These are phyloP conservation scores for Bambusicola thoracicus DNA, from an alignment of 2,113 vertebrate genomes.

Conservation along the genomic window DNA sequence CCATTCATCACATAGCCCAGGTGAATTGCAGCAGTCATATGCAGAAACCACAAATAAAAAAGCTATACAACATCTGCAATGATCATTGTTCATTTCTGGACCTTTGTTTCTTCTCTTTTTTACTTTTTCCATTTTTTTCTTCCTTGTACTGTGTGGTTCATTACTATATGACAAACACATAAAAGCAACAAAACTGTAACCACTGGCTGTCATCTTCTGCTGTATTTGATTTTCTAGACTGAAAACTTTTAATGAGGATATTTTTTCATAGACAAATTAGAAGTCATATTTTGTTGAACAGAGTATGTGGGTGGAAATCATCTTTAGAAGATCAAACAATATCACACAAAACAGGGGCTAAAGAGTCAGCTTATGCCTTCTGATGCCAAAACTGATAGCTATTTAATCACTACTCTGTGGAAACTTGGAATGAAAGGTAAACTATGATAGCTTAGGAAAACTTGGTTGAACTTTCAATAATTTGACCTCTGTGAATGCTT, in stretches of 20 bases:
- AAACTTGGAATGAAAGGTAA: conserved; percentile 44
- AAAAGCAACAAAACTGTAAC: not conserved
- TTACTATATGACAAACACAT: conserved; percentile 44
- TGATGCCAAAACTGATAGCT: conserved; percentile 11
- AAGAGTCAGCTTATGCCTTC: conserved; percentile 29
- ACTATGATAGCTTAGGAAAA: conserved; percentile 66
- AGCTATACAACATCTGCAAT: not conserved
- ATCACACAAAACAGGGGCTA: conserved; percentile 36
- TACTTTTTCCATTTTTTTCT: not conserved
- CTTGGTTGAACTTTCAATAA: conserved; percentile 65
- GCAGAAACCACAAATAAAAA: not conserved
- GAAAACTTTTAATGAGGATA: conserved; percentile 61
- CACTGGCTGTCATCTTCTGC: not conserved
- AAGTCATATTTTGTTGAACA: conserved; percentile 14
- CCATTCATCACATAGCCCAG: conserved; percentile 33
- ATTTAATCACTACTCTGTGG: conserved; percentile 38
- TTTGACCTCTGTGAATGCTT: conserved; percentile 60
- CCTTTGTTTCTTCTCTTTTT: not conserved
- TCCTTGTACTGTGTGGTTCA: not conserved
- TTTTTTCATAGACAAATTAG: conserved; percentile 8
- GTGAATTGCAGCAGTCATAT: conserved; percentile 5
- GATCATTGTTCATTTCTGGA: not conserved
- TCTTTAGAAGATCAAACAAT: conserved; percentile 58
- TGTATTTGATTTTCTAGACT: conserved; percentile 30
- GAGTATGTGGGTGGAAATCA: conserved; percentile 26